phyloP scores from a whole-genome alignment of 23 tunicate species.

The Styela plicata region DNA sequence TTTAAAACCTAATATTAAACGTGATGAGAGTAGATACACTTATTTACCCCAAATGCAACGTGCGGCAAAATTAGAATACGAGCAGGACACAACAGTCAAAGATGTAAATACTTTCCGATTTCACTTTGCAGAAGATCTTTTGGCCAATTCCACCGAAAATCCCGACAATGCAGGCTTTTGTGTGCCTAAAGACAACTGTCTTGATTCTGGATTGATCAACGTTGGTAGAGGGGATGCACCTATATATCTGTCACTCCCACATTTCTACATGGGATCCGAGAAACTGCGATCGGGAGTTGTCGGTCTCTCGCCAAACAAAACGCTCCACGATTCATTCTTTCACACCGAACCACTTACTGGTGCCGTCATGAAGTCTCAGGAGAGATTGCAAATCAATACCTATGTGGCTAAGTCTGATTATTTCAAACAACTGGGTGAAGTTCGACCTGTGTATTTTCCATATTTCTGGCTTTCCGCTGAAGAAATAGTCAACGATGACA shows the following conservation, averaged over 20 bases:
- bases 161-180: constrained; percentile 82
- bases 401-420: background rate
- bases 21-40: constrained; percentile 41
- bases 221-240: constrained; percentile 74
- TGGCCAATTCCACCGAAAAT: constrained; percentile 38
- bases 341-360: constrained; percentile 74
- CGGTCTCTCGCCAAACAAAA: constrained; percentile 54
- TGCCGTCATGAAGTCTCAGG: background rate
- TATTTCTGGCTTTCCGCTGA: constrained; percentile 23
- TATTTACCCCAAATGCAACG: constrained; percentile 65
- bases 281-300: constrained; percentile 38
- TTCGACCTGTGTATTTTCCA: constrained; percentile 7
- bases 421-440: background rate
- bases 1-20: constrained; percentile 52
- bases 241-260: constrained; percentile 61
- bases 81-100: constrained; percentile 40
- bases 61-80: constrained; percentile 52
- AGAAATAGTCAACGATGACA: constrained; percentile 16
- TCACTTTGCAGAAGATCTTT: constrained; percentile 55
- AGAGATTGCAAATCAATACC: constrained; percentile 25
- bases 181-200: constrained; percentile 64
- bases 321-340: constrained; percentile 51
- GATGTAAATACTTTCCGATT: constrained; percentile 59
- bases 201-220: constrained; percentile 64
- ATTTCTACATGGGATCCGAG: constrained; percentile 68